Percentiles rank a stretch among this genome's conserved stretches.
Evolutionary conservation across 2,113 vertebrate species (phyloP).

Genomic region (Nicator chloris): DNA sequence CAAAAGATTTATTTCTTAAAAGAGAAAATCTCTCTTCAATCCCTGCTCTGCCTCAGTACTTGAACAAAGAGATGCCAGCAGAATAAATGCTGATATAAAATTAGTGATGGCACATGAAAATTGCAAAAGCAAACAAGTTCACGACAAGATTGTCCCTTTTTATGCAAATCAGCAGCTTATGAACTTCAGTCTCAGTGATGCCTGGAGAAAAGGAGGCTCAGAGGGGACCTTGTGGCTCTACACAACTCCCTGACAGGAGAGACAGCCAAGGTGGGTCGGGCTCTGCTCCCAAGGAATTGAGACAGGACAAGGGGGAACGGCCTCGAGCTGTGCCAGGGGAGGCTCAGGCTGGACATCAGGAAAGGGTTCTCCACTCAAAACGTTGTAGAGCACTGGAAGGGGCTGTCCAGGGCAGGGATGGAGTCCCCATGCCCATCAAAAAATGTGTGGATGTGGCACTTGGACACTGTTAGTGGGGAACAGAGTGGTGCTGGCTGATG

Average conservation of each 20-base stretch:
- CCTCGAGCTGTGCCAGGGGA: background rate
- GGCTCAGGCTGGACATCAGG: background rate
- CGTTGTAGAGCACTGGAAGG: rapidly evolving
- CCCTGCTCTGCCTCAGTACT: background rate
- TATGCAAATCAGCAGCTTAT: background rate
- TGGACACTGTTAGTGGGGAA: background rate
- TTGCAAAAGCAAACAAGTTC: background rate
- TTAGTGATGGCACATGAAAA: rapidly evolving
- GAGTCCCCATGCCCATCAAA: background rate
- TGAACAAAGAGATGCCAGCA: background rate
- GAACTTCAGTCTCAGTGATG: background rate
- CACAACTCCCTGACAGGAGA: background rate
- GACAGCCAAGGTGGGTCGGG: background rate
- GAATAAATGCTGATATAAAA: background rate
- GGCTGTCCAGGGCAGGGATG: background rate
- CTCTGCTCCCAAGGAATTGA: background rate
- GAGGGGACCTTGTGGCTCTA: background rate
- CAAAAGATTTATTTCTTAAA: background rate
- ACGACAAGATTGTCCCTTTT: background rate
- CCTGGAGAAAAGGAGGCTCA: background rate
- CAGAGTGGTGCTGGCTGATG: background rate
- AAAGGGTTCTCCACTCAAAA: background rate
- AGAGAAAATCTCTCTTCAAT: background rate
- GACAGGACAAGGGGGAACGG: background rate
- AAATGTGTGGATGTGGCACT: background rate